A percentile compares a stretch with the other conserved stretches of the same genome.
Evolutionary conservation across 2,888 invertebrate genomes (phyloP).

Genomic region (Malthinus seriepunctatus): DNA sequence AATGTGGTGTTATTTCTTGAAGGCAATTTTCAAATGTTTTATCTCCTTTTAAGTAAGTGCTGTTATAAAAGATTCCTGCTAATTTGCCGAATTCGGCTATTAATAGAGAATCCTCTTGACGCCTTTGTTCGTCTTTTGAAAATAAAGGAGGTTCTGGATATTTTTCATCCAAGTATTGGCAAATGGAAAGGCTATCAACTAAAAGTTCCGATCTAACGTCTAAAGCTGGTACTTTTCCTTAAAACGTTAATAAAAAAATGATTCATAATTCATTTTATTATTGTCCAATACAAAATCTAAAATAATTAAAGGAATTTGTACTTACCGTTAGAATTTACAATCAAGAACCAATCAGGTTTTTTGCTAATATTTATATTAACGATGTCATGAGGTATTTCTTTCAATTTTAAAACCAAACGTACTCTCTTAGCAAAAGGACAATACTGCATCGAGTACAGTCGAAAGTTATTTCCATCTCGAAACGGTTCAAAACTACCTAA

Average conservation of each 20-base stretch:
- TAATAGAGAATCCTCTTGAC: slow-evolving; percentile 42
- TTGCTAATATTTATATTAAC: slow-evolving; percentile 73
- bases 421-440: slow-evolving; percentile 81
- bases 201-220: slow-evolving; percentile 54
- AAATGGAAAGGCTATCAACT: slow-evolving; percentile 58
- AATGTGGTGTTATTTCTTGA: neutral
- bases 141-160: slow-evolving; percentile 57
- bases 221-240: slow-evolving; percentile 57
- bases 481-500: slow-evolving; percentile 60
- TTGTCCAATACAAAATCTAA: neutral
- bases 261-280: neutral
- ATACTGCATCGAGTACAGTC: slow-evolving; percentile 82
- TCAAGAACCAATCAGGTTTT: slow-evolving; percentile 83
- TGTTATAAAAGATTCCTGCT: slow-evolving; percentile 32
- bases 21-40: neutral
- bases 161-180: slow-evolving; percentile 60
- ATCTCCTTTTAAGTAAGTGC: too few species aligned
- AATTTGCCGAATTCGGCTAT: slow-evolving; percentile 42
- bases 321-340: slow-evolving; percentile 63
- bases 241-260: slow-evolving; percentile 34
- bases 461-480: slow-evolving; percentile 60
- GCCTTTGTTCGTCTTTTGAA: slow-evolving; percentile 52
- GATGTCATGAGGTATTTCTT: slow-evolving; percentile 73
- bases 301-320: neutral
- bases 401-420: slow-evolving; percentile 74